Percentiles rank a stretch among this genome's conserved stretches.
Evolutionary conservation across 2,797 vertebrate species (phyloP).

Genomic region (Lates japonicus): DNA sequence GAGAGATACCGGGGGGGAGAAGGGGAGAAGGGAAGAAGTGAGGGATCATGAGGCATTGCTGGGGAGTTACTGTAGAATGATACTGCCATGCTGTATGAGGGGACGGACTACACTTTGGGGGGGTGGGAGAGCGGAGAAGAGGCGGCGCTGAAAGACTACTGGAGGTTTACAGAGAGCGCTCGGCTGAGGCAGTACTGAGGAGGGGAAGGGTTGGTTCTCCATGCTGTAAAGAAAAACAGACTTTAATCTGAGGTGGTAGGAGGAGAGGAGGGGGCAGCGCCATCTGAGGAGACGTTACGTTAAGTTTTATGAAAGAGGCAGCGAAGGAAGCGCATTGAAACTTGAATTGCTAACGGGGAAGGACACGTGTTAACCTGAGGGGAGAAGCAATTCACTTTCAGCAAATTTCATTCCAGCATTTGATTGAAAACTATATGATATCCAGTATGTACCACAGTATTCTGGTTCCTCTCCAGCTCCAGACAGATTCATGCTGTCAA

Average conservation of each 20-base stretch:
- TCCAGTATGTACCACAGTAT: constrained; percentile 27
- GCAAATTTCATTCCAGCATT: constrained; percentile 24
- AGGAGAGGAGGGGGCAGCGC: neutral
- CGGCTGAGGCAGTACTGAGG: neutral
- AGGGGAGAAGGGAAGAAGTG: neutral
- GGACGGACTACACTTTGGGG: neutral
- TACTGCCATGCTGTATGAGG: constrained; percentile 56
- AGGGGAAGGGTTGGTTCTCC: constrained; percentile 3
- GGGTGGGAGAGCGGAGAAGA: neutral
- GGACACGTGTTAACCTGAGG: constrained; percentile 1
- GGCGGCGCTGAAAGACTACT: neutral
- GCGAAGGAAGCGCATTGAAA: neutral
- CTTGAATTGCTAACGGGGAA: constrained; percentile 9
- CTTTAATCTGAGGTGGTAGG: neutral
- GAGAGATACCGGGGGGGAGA: neutral
- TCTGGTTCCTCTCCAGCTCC: neutral
- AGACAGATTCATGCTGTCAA: neutral
- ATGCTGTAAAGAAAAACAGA: constrained; percentile 52
- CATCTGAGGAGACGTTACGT: neutral
- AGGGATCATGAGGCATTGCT: neutral
- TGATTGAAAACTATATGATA: constrained; percentile 24
- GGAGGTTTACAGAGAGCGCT: constrained; percentile 3
- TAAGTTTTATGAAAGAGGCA: neutral
- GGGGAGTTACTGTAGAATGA: constrained; percentile 32
- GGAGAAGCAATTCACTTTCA: constrained; percentile 24